Conservation (phyloP, 2,888 invertebrate species). For the Diadegma fenestrale region DNA sequence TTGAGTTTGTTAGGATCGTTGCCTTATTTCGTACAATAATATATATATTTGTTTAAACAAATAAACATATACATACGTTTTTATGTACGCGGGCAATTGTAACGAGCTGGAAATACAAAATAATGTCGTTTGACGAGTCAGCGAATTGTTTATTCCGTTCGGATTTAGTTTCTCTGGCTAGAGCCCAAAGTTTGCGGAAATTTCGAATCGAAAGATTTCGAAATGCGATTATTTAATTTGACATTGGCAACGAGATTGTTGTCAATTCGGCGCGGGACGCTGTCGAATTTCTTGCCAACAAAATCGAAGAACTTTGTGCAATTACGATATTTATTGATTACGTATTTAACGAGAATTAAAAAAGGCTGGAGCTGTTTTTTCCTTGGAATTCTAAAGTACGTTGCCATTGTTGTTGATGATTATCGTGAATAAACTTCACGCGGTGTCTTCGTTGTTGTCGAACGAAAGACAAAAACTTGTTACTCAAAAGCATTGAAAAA, state of each 20-base stretch:
- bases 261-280: slow-evolving; percentile 51
- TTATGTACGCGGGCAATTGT: neutral
- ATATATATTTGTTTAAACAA: slow-evolving; percentile 3
- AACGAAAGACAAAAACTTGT: neutral
- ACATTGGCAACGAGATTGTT: slow-evolving; percentile 15
- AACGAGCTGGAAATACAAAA: neutral
- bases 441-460: neutral
- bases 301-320: slow-evolving; percentile 20
- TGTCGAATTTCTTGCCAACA: slow-evolving; percentile 38
- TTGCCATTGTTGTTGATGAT: neutral
- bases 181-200: neutral
- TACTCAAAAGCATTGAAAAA: neutral
- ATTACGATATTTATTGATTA: slow-evolving; percentile 40
- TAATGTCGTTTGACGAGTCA: neutral
- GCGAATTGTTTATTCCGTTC: neutral
- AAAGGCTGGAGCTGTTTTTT: slow-evolving; percentile 39
- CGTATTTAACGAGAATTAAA: slow-evolving; percentile 23
- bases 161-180: neutral
- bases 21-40: neutral
- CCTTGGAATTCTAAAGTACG: neutral
- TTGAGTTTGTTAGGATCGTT: neutral
- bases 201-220: neutral
- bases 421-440: neutral
- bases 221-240: neutral
- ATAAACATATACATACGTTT: slow-evolving; percentile 3